These are phyloP conservation scores for Dicaeum eximium DNA, from an alignment of 2,113 vertebrate genomes.

Conservation along the genomic window DNA sequence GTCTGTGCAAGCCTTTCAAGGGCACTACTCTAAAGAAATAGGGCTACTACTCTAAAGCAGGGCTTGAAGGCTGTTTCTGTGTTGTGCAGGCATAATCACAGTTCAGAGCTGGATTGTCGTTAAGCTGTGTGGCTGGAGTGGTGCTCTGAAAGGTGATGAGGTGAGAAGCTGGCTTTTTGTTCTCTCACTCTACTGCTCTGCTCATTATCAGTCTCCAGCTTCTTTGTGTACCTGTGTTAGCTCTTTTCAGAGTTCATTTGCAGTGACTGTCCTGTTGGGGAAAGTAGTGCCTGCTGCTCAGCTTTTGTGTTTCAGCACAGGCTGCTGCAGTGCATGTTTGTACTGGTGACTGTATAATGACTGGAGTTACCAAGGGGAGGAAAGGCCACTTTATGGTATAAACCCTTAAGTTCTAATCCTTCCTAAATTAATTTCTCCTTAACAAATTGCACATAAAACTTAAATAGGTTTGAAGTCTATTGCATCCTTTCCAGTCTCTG, in stretches of 20 bases:
- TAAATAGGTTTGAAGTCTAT: neutral
- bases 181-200: neutral
- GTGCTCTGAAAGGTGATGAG: neutral
- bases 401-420: neutral
- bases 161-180: neutral
- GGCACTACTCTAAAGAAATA: neutral
- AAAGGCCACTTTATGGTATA: neutral
- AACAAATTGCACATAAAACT: neutral
- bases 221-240: neutral
- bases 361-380: neutral
- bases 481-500: neutral
- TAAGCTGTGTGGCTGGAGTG: neutral
- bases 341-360: neutral
- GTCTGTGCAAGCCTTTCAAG: neutral
- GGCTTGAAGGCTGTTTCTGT: neutral
- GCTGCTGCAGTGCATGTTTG: neutral
- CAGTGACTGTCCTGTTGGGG: neutral
- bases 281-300: neutral
- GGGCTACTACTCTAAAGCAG: neutral
- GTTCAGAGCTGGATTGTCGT: neutral
- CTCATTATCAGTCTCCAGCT: neutral
- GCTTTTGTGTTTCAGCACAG: neutral
- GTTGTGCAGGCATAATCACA: neutral
- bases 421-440: neutral
- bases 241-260: neutral